phyloP scores from a whole-genome alignment of 2,888 invertebrate genomes.

The Apotomis capreana region DNA sequence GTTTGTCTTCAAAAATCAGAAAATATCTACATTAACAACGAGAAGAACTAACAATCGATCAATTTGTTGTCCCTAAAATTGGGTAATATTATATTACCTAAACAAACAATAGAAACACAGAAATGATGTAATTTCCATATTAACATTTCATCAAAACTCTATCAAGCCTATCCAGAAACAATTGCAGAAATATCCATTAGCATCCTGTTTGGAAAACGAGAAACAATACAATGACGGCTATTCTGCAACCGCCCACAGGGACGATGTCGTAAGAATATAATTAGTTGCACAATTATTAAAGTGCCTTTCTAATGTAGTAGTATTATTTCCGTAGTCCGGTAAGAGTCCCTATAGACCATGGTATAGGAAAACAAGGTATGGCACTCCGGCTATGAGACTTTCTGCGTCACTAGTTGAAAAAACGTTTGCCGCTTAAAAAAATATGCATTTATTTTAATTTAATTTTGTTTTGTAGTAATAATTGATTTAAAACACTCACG shows the following conservation, averaged over 20 bases:
- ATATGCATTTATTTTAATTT: too few species aligned
- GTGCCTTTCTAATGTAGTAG: conserved; percentile 5
- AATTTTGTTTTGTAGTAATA: too few species aligned
- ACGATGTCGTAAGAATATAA: neutral
- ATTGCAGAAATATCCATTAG: conserved; percentile 12
- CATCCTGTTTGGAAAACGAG: conserved; percentile 19
- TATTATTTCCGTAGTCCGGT: neutral
- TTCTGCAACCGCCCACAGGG: conserved; percentile 16
- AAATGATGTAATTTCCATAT: conserved; percentile 5
- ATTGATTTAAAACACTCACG: too few species aligned
- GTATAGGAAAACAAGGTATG: too few species aligned
- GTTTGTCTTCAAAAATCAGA: neutral
- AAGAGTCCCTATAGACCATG: neutral
- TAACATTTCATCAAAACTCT: conserved; percentile 17
- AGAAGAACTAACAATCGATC: too few species aligned
- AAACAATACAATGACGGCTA: conserved; percentile 6
- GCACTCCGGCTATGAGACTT: too few species aligned
- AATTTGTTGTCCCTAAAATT: neutral
- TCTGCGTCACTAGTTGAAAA: too few species aligned
- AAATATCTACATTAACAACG: neutral
- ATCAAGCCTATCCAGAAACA: conserved; percentile 15
- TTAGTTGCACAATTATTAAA: conserved; percentile 15
- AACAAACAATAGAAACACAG: neutral
- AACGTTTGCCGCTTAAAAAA: too few species aligned
- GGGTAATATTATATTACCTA: neutral